These are phyloP conservation scores for Glossosoma conforme DNA, from an alignment of 1,140 invertebrate species.

Conservation along the genomic window DNA sequence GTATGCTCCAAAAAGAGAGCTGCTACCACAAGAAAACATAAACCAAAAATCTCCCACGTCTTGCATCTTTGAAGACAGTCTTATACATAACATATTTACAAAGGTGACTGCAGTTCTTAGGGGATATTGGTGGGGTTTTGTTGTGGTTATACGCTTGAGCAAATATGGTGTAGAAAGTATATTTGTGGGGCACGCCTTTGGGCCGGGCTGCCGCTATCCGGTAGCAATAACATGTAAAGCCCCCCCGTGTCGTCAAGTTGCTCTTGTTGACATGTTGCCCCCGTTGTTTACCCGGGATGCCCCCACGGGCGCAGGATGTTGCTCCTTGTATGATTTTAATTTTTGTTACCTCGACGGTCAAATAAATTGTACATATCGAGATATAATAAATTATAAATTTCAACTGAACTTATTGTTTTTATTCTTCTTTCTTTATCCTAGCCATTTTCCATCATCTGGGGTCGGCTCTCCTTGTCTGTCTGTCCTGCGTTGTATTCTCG, in stretches of 20 bases:
- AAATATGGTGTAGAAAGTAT: constrained; percentile 26
- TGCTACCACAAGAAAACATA: background rate
- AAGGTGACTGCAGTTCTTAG: background rate
- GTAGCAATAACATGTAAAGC: no score
- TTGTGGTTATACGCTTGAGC: constrained; percentile 12
- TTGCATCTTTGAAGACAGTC: no score
- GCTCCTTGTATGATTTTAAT: constrained; percentile 28
- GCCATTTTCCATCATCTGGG: no score
- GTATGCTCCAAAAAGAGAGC: background rate
- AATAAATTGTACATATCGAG: constrained; percentile 31
- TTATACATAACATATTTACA: no score
- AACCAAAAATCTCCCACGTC: background rate
- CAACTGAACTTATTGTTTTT: no score
- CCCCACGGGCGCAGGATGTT: constrained; percentile 10
- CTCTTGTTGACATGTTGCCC: constrained; percentile 31
- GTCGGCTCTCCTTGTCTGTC: no score
- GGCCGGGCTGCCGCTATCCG: background rate
- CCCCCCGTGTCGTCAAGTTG: constrained; percentile 10
- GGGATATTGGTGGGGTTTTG: no score
- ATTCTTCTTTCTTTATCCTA: no score
- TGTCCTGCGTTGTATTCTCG: no score
- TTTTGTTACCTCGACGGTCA: constrained; percentile 28
- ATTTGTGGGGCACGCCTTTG: background rate
- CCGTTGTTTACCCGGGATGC: constrained; percentile 19
- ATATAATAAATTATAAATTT: constrained; percentile 31